These are phyloP conservation scores for Pelodytes ibericus DNA, from an alignment of 2,797 vertebrate genomes.

Conservation along the genomic window DNA sequence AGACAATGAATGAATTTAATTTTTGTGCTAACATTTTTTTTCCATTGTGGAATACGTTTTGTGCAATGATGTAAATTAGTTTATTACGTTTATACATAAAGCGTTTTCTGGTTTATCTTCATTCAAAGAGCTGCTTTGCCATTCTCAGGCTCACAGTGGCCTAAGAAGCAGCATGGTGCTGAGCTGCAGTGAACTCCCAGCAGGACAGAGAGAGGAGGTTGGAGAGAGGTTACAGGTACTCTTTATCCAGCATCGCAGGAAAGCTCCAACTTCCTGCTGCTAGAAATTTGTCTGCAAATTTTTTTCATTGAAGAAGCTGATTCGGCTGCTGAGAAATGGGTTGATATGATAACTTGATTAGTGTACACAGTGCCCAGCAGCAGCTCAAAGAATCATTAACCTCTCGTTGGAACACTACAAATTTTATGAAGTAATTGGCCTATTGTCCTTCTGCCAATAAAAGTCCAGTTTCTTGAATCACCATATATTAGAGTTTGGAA, in stretches of 20 bases:
- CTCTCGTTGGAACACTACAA: constrained; percentile 72
- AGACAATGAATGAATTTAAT: too few relatives aligned
- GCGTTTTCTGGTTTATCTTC: too few relatives aligned
- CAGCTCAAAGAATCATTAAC: constrained; percentile 77
- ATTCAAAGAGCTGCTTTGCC: constrained; percentile 57
- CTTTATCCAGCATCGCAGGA: constrained; percentile 83
- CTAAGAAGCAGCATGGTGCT: constrained; percentile 58
- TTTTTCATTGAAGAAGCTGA: constrained; percentile 75
- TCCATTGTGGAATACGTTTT: too few relatives aligned
- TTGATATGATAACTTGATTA: constrained; percentile 91
- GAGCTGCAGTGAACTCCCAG: constrained; percentile 68
- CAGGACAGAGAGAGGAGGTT: constrained; percentile 71
- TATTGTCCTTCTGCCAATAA: constrained; percentile 45
- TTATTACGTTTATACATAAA: too few relatives aligned
- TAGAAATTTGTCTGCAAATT: constrained; percentile 88
- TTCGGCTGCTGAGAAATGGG: constrained; percentile 74
- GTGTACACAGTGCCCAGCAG: constrained; percentile 71
- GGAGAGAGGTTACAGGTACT: constrained; percentile 83
- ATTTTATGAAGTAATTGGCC: constrained; percentile 76
- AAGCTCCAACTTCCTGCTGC: constrained; percentile 81
- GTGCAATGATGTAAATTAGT: too few relatives aligned
- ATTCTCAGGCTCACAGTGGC: constrained; percentile 46
- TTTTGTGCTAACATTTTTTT: too few relatives aligned
- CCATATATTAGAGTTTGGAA: constrained; percentile 1
- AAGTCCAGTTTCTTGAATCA: neutral